phyloP scores from a whole-genome alignment of 1,140 invertebrate species.

The Camponotus floridanus region DNA sequence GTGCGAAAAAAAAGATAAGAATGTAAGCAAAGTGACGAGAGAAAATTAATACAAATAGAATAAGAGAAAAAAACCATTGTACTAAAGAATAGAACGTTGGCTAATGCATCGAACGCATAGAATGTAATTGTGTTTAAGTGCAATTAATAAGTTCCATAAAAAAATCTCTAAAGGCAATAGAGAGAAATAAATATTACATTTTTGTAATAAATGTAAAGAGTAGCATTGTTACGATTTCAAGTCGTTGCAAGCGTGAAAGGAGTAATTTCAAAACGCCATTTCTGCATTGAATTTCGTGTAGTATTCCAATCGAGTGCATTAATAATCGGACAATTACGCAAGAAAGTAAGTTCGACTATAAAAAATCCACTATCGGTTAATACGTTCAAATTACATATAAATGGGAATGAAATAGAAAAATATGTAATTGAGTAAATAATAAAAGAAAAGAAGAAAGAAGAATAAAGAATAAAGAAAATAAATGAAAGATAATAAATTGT shows the following conservation, averaged over 20 bases:
- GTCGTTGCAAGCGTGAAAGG: neutral
- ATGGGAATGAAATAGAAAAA: neutral
- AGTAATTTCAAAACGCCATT: neutral
- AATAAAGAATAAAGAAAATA: too few species aligned
- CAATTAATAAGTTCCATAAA: neutral
- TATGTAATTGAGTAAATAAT: neutral
- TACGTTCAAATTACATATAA: neutral
- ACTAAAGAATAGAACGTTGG: neutral
- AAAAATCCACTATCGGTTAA: neutral
- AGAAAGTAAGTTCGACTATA: neutral
- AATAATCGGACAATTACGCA: neutral
- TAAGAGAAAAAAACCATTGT: neutral
- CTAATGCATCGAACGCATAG: neutral
- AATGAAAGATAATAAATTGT: neutral
- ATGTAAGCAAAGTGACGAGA: neutral
- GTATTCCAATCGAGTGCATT: neutral
- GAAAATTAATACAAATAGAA: neutral
- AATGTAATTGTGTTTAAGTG: neutral
- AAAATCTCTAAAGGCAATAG: neutral
- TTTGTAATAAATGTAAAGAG: constrained; percentile 4
- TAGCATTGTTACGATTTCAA: neutral
- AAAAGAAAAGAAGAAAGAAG: neutral
- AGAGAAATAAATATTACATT: neutral
- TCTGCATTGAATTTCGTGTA: neutral
- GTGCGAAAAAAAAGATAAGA: neutral